phyloP scores from a whole-genome alignment of 2,888 invertebrate genomes.

The Ligdia adustata region DNA sequence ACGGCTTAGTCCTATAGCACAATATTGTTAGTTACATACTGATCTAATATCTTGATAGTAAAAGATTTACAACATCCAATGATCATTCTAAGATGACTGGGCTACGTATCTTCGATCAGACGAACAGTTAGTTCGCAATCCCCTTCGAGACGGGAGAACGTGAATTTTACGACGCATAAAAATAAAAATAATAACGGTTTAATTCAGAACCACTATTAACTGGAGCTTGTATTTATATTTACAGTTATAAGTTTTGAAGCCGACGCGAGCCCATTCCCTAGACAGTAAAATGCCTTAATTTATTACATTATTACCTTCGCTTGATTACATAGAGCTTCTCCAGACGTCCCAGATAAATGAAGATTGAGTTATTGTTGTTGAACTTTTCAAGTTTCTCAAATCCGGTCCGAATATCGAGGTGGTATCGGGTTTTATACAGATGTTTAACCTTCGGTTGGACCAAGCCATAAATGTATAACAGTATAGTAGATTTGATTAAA shows the following conservation, averaged over 20 bases:
- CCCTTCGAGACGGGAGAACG: conserved; percentile 22
- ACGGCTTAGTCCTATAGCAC: no score
- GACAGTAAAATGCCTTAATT: conserved; percentile 25
- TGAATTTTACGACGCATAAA: conserved; percentile 33
- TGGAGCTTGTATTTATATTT: conserved; percentile 28
- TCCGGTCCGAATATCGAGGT: no score
- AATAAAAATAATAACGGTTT: conserved; percentile 34
- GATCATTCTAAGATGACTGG: conserved; percentile 4
- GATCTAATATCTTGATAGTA: conserved; percentile 16
- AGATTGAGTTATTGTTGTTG: neutral
- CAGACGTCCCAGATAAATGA: neutral
- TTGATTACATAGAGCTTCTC: conserved; percentile 15
- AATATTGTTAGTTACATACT: conserved; percentile 5
- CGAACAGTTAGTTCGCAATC: conserved; percentile 32
- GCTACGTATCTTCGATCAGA: conserved; percentile 19
- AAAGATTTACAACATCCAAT: conserved; percentile 20
- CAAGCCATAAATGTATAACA: no score
- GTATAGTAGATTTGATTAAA: no score
- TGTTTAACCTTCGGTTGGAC: no score
- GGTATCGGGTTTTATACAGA: no score
- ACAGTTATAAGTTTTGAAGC: conserved; percentile 30
- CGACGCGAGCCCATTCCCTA: conserved; percentile 25
- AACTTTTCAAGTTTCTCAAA: no score
- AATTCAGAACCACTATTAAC: conserved; percentile 28
- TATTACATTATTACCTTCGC: conserved; percentile 21